Evolutionary conservation across 2,797 vertebrate genomes (phyloP), one percentile per base, ranked within the genome.

Genomic region (Sardinella longiceps): DNA sequence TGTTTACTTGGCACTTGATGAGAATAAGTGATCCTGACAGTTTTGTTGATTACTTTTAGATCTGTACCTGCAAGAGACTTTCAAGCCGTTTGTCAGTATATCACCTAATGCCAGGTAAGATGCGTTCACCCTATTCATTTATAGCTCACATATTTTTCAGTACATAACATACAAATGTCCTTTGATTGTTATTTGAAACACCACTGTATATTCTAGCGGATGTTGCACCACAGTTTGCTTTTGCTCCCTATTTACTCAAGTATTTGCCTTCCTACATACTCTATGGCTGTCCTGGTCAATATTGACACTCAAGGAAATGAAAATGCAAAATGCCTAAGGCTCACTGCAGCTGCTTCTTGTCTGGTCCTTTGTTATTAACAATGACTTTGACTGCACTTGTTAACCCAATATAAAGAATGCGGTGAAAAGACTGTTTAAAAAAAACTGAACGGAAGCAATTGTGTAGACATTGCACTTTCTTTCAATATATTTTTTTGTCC

Each of bases 81-180:
- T 99, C 94, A 99, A 99, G 94, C 98, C 98, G 90, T 96, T 99
- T 91, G 98, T 99, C 94, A 99, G 97, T 95, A 99, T 99, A 94
- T 98, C 97, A 87, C 98, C 98, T 83, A 96, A 98, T 91, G 98
- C 98, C 94, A 99, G 98, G 98, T 99, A 94, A 50, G 63, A 25
- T 77, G 33, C 23, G 15, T 39, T 77, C 43, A 4, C 15, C 9
- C 39, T 77, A 37, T 15, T 20, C 37, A 74, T 18, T 14, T 37
- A 30, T 74, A 37, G 43, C 1, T 74, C 12, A 50, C 2, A 48
- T 14, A 11, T 15, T 50, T 50, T 50, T 43, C 46, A 48, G 7
- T 48, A 48, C 14, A 37, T 28, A 15, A 30, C 37, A 37, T 70
- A 18, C 28, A 20, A 7, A 20, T 43, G 14, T 77, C 37, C 39